Evolutionary conservation across 2,113 vertebrate genomes (phyloP).

Genomic region (Phrynosoma platyrhinos): DNA sequence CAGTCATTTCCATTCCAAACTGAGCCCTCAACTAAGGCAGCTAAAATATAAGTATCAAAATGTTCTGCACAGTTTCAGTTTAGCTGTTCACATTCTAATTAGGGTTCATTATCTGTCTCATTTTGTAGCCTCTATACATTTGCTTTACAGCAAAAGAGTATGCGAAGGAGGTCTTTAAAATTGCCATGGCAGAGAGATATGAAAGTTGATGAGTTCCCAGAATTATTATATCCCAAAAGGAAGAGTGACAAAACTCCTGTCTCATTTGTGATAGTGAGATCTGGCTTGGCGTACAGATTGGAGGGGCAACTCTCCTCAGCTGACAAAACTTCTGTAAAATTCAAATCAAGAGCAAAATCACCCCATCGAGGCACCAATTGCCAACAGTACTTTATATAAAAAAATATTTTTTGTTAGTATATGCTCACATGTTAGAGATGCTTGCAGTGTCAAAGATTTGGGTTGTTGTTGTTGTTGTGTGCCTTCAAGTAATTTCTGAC

Average conservation of each 20-base stretch:
- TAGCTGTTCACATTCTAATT: conserved; percentile 46
- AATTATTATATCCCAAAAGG: neutral
- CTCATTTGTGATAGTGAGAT: neutral
- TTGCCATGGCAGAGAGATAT: conserved; percentile 36
- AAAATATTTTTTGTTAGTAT: too few species aligned
- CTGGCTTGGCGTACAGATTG: neutral
- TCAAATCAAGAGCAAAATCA: too few species aligned
- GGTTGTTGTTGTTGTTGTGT: too few species aligned
- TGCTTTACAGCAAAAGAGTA: conserved; percentile 19
- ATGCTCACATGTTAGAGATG: too few species aligned
- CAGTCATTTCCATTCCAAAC: conserved; percentile 38
- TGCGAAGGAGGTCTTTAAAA: conserved; percentile 28
- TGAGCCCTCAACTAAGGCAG: conserved; percentile 32
- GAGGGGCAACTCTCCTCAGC: neutral
- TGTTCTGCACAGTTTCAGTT: neutral
- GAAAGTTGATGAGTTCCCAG: conserved; percentile 45
- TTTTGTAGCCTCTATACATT: conserved; percentile 31
- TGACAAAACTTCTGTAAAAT: neutral
- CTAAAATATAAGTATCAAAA: conserved; percentile 14
- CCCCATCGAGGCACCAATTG: too few species aligned
- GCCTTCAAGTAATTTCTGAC: too few species aligned
- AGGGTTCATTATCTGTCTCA: conserved; percentile 30
- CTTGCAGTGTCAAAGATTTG: too few species aligned
- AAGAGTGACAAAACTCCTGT: neutral
- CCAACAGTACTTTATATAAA: too few species aligned